Conservation (phyloP, 1,140 invertebrate genomes). For the Caenorhabditis tropicalis region DNA sequence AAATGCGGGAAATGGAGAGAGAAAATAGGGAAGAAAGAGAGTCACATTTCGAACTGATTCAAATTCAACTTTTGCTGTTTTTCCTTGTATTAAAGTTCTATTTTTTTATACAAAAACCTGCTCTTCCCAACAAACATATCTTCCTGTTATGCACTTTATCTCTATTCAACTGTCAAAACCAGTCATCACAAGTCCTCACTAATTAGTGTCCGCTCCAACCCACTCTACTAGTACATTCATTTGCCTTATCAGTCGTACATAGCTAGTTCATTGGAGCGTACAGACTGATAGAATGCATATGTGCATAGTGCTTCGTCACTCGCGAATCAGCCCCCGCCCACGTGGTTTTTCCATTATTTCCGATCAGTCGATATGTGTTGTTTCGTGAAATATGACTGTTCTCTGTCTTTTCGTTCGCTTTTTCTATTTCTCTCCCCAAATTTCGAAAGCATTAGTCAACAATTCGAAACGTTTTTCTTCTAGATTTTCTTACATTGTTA, state of each 20-base stretch:
- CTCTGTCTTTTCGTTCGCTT: neutral
- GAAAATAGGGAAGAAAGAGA: neutral
- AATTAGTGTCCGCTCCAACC: neutral
- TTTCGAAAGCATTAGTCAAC: neutral
- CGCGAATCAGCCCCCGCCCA: neutral
- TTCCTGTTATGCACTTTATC: neutral
- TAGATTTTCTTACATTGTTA: neutral
- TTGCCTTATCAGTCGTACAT: slow-evolving; percentile 24
- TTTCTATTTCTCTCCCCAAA: neutral
- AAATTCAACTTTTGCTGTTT: neutral
- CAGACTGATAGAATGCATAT: slow-evolving; percentile 9
- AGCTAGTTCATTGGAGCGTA: slow-evolving; percentile 20
- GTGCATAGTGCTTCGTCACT: neutral
- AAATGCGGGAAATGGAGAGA: neutral
- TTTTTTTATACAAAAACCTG: neutral
- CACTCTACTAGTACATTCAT: neutral
- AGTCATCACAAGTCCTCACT: neutral
- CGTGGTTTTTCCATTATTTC: neutral
- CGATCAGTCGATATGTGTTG: neutral
- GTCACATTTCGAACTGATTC: neutral
- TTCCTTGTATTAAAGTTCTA: neutral
- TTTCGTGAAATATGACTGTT: neutral
- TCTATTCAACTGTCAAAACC: neutral
- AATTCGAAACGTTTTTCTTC: neutral
- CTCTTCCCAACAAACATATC: neutral